A percentile compares a stretch with the other conserved stretches of the same genome.
Evolutionary conservation across 1,140 invertebrate genomes (phyloP).

Genomic region (Euura saliciscinereae): DNA sequence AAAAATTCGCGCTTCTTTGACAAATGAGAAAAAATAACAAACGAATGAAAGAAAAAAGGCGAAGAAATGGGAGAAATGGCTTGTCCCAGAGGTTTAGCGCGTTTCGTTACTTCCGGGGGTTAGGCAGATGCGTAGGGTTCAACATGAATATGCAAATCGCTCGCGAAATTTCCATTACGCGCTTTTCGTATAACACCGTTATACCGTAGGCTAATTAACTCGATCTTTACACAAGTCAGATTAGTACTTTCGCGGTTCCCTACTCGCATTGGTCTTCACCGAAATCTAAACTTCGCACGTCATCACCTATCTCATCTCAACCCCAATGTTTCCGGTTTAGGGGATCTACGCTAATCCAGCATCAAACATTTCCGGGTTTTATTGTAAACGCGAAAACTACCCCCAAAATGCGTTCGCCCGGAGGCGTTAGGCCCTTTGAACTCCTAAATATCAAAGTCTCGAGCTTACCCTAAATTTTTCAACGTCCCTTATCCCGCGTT

Average conservation of each 20-base stretch:
- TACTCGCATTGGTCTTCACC: neutral
- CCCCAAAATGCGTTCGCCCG: neutral
- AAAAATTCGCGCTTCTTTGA: too few species aligned
- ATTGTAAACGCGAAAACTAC: neutral
- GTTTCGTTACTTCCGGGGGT: too few species aligned
- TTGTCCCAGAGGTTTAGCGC: neutral
- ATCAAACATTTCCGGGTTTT: neutral
- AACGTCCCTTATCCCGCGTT: neutral
- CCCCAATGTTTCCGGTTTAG: neutral
- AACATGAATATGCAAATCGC: slow-evolving; percentile 45
- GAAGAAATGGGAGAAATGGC: neutral
- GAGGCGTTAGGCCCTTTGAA: neutral
- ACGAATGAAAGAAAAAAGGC: too few species aligned
- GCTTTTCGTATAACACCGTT: neutral
- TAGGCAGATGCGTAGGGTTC: neutral
- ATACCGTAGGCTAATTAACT: neutral
- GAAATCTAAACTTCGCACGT: neutral
- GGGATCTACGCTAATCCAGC: neutral
- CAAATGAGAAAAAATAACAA: too few species aligned
- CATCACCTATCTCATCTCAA: neutral
- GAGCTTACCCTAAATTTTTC: neutral
- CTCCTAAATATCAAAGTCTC: neutral
- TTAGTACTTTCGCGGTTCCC: neutral
- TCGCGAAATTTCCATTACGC: slow-evolving; percentile 33
- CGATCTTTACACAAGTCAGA: neutral